Percentiles rank a stretch among this genome's conserved stretches.
Conservation (phyloP, 2,113 vertebrate species). For the Sciurus niger region DNA sequence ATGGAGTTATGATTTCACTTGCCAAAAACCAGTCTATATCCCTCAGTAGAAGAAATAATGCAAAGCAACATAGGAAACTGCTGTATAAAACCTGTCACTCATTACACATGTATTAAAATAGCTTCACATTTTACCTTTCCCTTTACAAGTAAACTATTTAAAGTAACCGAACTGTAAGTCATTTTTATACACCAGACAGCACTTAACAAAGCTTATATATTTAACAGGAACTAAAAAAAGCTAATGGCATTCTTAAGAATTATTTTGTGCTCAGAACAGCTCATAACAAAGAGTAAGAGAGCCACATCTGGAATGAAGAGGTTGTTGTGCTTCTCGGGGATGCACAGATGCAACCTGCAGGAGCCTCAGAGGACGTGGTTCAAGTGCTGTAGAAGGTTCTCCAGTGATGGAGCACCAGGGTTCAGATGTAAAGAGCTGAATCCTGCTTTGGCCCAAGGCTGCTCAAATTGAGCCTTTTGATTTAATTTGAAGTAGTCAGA, state of each 20-base stretch:
- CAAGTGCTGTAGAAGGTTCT: conserved; percentile 52
- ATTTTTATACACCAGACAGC: neutral
- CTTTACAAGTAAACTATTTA: conserved; percentile 53
- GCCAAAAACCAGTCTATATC: neutral
- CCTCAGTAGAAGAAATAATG: neutral
- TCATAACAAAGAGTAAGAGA: conserved; percentile 31
- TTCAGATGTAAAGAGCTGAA: conserved; percentile 60
- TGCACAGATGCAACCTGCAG: neutral
- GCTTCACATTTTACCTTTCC: conserved; percentile 31
- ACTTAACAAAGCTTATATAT: conserved; percentile 1
- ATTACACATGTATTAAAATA: neutral
- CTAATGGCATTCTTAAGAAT: conserved; percentile 58
- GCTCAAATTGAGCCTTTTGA: conserved; percentile 81
- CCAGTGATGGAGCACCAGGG: neutral
- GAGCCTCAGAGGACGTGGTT: conserved; percentile 44
- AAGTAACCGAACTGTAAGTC: conserved; percentile 24
- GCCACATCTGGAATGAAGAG: conserved; percentile 11
- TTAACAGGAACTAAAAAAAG: conserved; percentile 58
- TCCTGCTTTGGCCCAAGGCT: conserved; percentile 55
- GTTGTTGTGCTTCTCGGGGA: neutral
- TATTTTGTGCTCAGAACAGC: conserved; percentile 55
- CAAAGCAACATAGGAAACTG: neutral
- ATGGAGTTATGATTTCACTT: neutral
- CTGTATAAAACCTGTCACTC: neutral
- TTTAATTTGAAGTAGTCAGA: conserved; percentile 76